Percentiles rank a stretch among this genome's conserved stretches.
Conservation (phyloP, 1,140 invertebrate species). For the Polyergus mexicanus region DNA sequence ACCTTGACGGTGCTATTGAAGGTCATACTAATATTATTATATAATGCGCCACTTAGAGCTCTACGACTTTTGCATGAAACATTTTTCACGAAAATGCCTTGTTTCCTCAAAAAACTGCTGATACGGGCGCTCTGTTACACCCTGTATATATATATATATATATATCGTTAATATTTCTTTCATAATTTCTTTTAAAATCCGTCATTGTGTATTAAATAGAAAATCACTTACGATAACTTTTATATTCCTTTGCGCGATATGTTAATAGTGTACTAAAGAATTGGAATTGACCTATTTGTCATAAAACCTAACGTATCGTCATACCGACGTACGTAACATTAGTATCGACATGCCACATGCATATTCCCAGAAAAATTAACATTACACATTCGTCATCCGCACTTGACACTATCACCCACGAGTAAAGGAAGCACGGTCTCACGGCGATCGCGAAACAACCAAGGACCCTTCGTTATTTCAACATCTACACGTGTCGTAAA, state of each 20-base stretch:
- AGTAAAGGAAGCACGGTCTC: slow-evolving; percentile 36
- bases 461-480: slow-evolving; percentile 31
- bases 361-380: slow-evolving; percentile 52
- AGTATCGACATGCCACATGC: slow-evolving; percentile 25
- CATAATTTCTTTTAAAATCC: background rate
- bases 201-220: background rate
- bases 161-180: background rate
- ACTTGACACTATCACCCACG: slow-evolving; percentile 49
- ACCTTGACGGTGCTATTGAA: no score
- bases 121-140: no score
- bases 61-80: no score
- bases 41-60: no score
- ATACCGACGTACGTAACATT: background rate
- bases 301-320: slow-evolving; percentile 4
- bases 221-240: background rate
- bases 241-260: background rate
- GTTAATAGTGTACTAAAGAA: background rate
- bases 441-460: background rate
- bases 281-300: background rate
- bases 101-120: no score
- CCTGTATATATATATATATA: no score
- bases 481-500: slow-evolving; percentile 47
- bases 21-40: no score
- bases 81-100: no score
- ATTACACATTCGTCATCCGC: slow-evolving; percentile 56